A percentile compares a stretch with the other conserved stretches of the same genome.
phyloP scores from a whole-genome alignment of 1,140 invertebrate genomes.

The Himalopsyche phryganea region DNA sequence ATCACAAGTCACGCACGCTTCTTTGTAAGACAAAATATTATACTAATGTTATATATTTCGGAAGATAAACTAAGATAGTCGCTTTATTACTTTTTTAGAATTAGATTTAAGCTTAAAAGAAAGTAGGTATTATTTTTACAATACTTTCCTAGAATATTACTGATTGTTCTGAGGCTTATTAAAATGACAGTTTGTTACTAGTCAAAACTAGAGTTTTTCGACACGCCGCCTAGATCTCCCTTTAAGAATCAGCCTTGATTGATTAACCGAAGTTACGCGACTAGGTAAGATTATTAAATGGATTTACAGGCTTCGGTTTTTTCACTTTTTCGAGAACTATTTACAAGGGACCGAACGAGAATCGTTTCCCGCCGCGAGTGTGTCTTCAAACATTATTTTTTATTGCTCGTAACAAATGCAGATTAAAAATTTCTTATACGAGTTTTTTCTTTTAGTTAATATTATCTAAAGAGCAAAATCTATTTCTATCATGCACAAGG shows the following conservation, averaged over 20 bases:
- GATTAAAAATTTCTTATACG: conserved; percentile 21
- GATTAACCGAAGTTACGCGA: not conserved
- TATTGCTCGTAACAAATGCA: conserved; percentile 25
- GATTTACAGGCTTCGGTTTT: too few species aligned
- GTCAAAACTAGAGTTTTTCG: not conserved
- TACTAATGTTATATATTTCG: not conserved
- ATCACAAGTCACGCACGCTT: not conserved
- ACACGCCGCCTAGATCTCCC: not conserved
- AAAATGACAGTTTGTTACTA: conserved; percentile 2
- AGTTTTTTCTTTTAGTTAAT: conserved; percentile 4
- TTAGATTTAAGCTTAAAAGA: conserved; percentile 18
- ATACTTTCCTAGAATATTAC: conserved; percentile 21
- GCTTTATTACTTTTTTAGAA: conserved; percentile 4
- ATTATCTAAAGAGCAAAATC: conserved; percentile 27
- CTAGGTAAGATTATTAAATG: too few species aligned
- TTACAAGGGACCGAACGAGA: conserved; percentile 1
- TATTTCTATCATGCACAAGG: conserved; percentile 30
- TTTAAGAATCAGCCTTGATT: conserved; percentile 9
- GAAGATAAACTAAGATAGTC: conserved; percentile 12
- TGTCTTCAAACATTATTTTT: not conserved
- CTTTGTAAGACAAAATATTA: not conserved
- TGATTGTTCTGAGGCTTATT: conserved; percentile 31
- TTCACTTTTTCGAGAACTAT: too few species aligned
- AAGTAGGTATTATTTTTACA: conserved; percentile 4
- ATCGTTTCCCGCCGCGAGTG: conserved; percentile 1